A percentile compares a stretch with the other conserved stretches of the same genome.
phyloP scores from a whole-genome alignment of 2,797 vertebrate genomes.

The Glyptemys insculpta region DNA sequence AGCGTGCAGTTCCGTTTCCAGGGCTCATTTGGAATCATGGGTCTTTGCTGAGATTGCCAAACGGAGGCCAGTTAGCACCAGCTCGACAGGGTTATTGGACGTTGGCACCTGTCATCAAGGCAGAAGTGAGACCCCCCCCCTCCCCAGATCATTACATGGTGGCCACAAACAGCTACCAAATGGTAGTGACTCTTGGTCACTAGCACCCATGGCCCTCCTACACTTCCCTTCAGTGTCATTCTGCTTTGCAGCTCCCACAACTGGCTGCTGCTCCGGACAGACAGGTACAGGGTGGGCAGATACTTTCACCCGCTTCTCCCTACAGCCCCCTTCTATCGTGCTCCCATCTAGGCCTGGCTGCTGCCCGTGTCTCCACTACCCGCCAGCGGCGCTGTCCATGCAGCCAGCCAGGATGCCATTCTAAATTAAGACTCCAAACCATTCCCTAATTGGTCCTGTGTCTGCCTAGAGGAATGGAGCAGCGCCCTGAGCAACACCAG shows the following conservation, averaged over 20 bases:
- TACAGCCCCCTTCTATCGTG: background rate
- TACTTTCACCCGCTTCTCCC: background rate
- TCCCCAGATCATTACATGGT: background rate
- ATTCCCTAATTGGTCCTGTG: constrained; percentile 27
- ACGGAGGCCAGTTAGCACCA: background rate
- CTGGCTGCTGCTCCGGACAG: background rate
- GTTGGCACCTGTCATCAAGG: background rate
- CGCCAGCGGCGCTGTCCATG: background rate
- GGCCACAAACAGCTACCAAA: background rate
- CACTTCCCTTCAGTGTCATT: background rate
- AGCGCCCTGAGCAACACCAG: background rate
- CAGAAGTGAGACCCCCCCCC: background rate
- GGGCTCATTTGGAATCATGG: background rate
- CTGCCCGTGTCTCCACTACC: background rate
- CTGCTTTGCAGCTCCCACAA: background rate
- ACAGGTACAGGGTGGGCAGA: background rate
- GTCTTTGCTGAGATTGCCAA: background rate
- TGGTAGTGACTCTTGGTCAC: background rate
- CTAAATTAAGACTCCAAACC: background rate
- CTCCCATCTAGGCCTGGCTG: background rate
- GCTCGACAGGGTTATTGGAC: background rate
- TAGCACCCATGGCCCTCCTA: background rate
- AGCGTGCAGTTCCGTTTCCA: background rate
- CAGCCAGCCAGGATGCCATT: background rate
- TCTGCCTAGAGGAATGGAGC: background rate